These are phyloP conservation scores for Epinephelus moara DNA, from an alignment of 2,113 vertebrate species.

Conservation along the genomic window DNA sequence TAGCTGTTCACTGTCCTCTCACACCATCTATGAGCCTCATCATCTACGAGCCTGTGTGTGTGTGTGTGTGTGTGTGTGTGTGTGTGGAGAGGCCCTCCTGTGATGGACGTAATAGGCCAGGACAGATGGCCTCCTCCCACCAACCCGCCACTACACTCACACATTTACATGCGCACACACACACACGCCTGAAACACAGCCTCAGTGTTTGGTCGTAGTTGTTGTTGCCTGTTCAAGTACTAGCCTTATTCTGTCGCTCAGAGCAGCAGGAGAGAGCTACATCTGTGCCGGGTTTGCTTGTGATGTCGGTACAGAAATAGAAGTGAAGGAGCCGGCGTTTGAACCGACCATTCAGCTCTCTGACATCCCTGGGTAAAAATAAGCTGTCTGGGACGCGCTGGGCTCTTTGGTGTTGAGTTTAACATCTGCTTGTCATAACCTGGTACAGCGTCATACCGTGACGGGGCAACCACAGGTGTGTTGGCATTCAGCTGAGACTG, in stretches of 20 bases:
- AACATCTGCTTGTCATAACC: conserved; percentile 53
- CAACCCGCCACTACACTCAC: conserved; percentile 22
- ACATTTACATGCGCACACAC: conserved; percentile 14
- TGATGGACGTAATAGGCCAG: conserved; percentile 70
- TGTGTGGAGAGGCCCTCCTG: conserved; percentile 66
- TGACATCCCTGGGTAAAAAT: conserved; percentile 64
- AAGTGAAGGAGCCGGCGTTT: conserved; percentile 56
- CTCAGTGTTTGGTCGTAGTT: conserved; percentile 52
- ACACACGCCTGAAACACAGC: conserved; percentile 53
- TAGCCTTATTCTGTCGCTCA: conserved; percentile 82
- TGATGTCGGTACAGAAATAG: conserved; percentile 74
- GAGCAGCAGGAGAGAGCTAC: conserved; percentile 70
- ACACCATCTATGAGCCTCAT: background rate
- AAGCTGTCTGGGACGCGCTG: conserved; percentile 29
- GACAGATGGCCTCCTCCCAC: conserved; percentile 76
- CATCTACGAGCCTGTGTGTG: conserved; percentile 10
- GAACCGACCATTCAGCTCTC: conserved; percentile 65
- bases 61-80: background rate
- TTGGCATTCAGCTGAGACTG: background rate
- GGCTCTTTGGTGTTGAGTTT: conserved; percentile 49
- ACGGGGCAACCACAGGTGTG: conserved; percentile 39
- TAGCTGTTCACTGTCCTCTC: conserved; percentile 4
- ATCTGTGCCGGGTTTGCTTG: conserved; percentile 65
- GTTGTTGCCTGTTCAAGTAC: conserved; percentile 66
- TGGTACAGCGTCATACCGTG: background rate